Evolutionary conservation across 2,113 vertebrate genomes (phyloP).

Genomic region (Cichladusa arquata): DNA sequence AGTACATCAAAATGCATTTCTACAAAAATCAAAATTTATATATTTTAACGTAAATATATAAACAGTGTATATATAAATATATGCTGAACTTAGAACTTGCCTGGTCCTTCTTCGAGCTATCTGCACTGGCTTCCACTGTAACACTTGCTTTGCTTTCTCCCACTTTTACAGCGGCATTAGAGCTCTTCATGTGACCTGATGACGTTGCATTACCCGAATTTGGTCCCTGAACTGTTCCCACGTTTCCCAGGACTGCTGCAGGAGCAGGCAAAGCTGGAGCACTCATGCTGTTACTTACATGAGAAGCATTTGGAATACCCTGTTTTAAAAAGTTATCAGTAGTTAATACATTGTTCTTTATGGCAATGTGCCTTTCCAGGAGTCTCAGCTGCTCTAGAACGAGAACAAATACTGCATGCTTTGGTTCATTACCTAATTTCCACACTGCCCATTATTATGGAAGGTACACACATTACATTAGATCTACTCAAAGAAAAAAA

Average conservation of each 20-base stretch:
- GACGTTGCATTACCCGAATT: conserved; percentile 77
- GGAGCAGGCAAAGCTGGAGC: conserved; percentile 76
- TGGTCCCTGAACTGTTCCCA: conserved; percentile 73
- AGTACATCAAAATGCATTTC: background rate
- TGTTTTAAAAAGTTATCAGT: conserved; percentile 70
- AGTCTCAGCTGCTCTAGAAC: background rate
- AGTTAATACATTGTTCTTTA: conserved; percentile 20
- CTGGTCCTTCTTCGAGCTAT: conserved; percentile 98
- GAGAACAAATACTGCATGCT: background rate
- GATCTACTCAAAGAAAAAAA: background rate
- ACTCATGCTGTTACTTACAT: conserved; percentile 75
- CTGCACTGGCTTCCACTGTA: conserved; percentile 85
- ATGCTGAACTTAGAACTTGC: conserved; percentile 72
- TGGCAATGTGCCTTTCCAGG: background rate
- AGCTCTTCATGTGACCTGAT: conserved; percentile 78
- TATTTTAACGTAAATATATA: background rate
- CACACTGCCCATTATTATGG: background rate
- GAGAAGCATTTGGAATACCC: conserved; percentile 76
- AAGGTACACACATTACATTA: background rate
- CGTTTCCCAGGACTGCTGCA: conserved; percentile 70
- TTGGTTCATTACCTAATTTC: background rate
- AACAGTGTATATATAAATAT: background rate
- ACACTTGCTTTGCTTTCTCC: conserved; percentile 77
- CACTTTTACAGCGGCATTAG: conserved; percentile 76
- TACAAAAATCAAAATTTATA: background rate